These are phyloP conservation scores for Oncopodura yosiiana DNA, from an alignment of 1,140 invertebrate species.

Conservation along the genomic window DNA sequence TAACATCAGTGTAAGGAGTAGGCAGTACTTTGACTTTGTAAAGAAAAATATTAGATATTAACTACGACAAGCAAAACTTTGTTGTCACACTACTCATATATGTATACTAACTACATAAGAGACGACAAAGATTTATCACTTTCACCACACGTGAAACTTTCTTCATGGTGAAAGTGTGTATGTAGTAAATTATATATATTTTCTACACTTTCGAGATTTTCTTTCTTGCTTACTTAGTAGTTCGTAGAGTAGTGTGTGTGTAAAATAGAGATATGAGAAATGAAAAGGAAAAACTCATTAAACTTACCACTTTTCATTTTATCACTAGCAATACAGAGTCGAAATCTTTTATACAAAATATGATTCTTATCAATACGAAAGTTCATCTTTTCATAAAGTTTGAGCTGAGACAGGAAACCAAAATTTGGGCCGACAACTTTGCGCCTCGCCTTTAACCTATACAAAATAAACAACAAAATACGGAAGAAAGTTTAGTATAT, in stretches of 20 bases:
- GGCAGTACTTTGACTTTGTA: constrained; percentile 63
- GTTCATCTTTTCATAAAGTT: constrained; percentile 64
- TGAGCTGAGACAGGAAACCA: constrained; percentile 64
- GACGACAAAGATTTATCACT: no score
- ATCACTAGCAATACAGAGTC: constrained; percentile 64
- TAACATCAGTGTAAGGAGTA: constrained; percentile 59
- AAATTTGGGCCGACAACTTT: constrained; percentile 57
- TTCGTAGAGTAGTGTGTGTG: neutral
- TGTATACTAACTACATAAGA: no score
- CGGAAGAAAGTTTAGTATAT: no score
- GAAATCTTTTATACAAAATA: constrained; percentile 63
- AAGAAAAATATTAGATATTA: constrained; percentile 9
- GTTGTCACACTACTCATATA: no score
- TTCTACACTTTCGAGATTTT: neutral
- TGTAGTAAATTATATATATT: neutral
- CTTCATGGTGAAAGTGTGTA: no score
- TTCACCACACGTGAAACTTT: no score
- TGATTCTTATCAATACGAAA: constrained; percentile 58
- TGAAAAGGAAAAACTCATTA: neutral
- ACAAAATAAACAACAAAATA: constrained; percentile 32
- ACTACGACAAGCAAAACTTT: neutral
- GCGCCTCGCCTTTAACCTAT: constrained; percentile 52
- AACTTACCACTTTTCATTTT: constrained; percentile 58
- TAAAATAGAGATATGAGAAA: no score
- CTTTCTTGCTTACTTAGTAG: neutral